Base-by-base conservation (phyloP, 1,140 invertebrate species). In the Dreissena rostriformis region DNA sequence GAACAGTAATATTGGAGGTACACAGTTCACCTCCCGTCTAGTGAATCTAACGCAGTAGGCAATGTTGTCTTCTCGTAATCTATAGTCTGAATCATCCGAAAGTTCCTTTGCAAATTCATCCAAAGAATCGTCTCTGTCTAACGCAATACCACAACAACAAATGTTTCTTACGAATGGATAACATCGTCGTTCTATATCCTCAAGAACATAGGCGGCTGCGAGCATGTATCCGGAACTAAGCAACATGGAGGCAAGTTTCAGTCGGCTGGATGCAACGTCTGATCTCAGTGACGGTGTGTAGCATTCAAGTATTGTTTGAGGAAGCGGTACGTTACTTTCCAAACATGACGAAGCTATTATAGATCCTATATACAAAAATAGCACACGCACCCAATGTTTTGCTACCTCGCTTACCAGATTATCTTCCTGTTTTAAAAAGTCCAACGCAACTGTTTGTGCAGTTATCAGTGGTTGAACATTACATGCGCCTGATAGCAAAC, bases 1-100 rank as follows among this genome's bases (percentile, higher is more conserved):
- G 22, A n/a, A 61, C 57, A 61, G 57, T 24, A 61, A 61, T n/a
- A 61, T n/a, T 5, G 57, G 57, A n/a, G 57, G 57, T 61, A 61
- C 57, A 61, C 57, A 61, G 17, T 19, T 19, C 17, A 61, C 57
- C 57, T 61, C 57, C 57, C 17, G 17, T 61, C 57, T 61, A n/a
- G 57, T 61, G 22, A 61, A 61, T 61, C 57, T 61, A 6, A 61
- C 57, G 22, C 57, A 61, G 11, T n/a, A 61, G 17, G 57, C 57
- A 24, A 61, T 61, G 17, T 61, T 61, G 22, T 61, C 17, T 61
- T 61, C 22, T 61, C 22, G 57, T 61, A 61, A 61, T 61, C 57
- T n/a, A n/a, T 61, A 39, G 39, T 39, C 39, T 39, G 39, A 39
- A 8, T 8, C 39, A 39, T 2, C 12, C 57, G 22, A 61, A 5